Evolutionary conservation across 2,113 vertebrate species (phyloP).

Genomic region (Anolis carolinensis): DNA sequence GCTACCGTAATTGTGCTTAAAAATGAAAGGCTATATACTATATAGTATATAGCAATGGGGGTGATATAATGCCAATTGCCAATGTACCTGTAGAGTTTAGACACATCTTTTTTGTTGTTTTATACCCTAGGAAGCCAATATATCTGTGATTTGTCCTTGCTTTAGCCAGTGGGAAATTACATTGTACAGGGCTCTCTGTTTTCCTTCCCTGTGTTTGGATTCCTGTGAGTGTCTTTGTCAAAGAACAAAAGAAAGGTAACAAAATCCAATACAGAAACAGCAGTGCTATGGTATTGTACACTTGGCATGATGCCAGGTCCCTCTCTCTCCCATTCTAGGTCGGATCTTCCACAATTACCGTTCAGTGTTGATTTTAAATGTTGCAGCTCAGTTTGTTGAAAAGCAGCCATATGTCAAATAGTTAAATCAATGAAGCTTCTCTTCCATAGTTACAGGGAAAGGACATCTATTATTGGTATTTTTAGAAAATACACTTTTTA

Average conservation of each 20-base stretch:
- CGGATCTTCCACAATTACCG: neutral
- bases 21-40: neutral
- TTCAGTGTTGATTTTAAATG: neutral
- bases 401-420: neutral
- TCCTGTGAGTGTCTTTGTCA: conserved; percentile 11
- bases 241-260: conserved; percentile 34
- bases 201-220: conserved; percentile 1
- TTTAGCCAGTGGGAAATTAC: conserved; percentile 9
- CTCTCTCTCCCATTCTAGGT: too few relatives aligned
- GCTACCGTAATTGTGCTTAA: conserved; percentile 4
- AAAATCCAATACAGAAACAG: neutral
- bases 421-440: neutral
- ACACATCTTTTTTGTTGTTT: conserved; percentile 1
- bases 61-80: neutral
- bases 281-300: neutral
- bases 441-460: neutral
- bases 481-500: neutral
- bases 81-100: conserved; percentile 1
- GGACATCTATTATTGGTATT: neutral
- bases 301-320: neutral
- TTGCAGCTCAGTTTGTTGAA: neutral
- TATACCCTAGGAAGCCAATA: neutral
- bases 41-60: neutral
- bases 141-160: neutral
- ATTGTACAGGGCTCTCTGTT: neutral